Conservation (phyloP, 2,113 vertebrate genomes). For the Lethenteron reissneri region DNA sequence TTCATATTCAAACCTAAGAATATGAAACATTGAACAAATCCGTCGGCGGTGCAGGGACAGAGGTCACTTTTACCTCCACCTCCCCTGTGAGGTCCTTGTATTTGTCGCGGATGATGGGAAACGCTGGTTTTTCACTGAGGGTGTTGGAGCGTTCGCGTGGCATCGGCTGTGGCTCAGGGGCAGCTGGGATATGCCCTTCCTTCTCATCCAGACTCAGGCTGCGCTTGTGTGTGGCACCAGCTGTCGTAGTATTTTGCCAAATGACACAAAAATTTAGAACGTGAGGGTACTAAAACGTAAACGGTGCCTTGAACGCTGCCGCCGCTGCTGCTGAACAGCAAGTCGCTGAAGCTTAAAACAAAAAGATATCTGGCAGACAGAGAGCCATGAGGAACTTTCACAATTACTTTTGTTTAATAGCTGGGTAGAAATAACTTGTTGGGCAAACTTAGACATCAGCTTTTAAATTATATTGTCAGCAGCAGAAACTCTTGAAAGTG, state of each 20-base stretch:
- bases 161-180: slow-evolving; percentile 44
- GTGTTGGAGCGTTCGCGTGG: slow-evolving; percentile 81
- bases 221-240: slow-evolving; percentile 69
- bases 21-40: neutral
- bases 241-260: neutral
- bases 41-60: neutral
- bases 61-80: slow-evolving; percentile 49
- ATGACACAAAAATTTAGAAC: neutral
- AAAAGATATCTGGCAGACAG: no score
- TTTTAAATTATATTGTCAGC: no score
- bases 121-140: slow-evolving; percentile 55
- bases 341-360: no score
- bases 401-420: no score
- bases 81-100: slow-evolving; percentile 95
- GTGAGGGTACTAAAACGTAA: neutral
- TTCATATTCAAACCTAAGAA: no score
- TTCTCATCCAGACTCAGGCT: slow-evolving; percentile 84
- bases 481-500: no score
- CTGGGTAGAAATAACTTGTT: no score
- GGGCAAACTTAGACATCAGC: no score
- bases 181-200: slow-evolving; percentile 42
- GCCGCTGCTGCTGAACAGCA: no score
- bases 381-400: no score
- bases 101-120: slow-evolving; percentile 90
- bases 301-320: slow-evolving; percentile 1